Conservation (phyloP, 2,888 invertebrate genomes). For the Heliconius aoede region DNA sequence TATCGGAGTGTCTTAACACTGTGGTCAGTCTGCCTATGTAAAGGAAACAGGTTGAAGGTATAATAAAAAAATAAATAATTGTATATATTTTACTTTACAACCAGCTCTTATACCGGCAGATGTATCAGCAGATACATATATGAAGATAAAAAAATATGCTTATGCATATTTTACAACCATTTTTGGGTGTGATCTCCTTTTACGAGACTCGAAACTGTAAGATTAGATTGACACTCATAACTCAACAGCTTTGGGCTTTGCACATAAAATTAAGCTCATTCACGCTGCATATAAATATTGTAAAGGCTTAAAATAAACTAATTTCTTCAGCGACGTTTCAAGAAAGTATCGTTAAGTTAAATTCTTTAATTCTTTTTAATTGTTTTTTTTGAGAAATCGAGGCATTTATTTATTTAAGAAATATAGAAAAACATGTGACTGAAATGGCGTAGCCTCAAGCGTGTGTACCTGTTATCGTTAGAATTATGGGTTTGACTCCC, state of each 20-base stretch:
- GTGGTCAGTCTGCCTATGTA: no score
- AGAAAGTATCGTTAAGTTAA: background rate
- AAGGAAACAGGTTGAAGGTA: no score
- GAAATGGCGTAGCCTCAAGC: no score
- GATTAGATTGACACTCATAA: conserved; percentile 19
- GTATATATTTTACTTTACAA: background rate
- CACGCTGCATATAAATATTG: background rate
- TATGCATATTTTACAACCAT: conserved; percentile 1
- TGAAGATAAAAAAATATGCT: background rate
- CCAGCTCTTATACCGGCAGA: background rate
- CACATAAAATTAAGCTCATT: background rate
- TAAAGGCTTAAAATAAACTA: background rate
- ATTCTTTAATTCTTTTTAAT: no score
- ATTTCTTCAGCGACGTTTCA: background rate
- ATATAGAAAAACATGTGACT: no score
- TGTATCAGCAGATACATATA: background rate
- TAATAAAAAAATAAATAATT: background rate
- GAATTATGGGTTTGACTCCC: no score
- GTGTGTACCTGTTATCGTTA: no score
- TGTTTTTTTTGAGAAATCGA: no score
- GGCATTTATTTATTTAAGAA: no score
- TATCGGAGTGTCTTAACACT: no score
- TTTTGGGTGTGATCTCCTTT: conserved; percentile 1
- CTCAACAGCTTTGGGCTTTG: conserved; percentile 21
- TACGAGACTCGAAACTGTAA: background rate